Base-by-base conservation (phyloP, 2,113 vertebrate species). In the Festucalex cinctus region DNA sequence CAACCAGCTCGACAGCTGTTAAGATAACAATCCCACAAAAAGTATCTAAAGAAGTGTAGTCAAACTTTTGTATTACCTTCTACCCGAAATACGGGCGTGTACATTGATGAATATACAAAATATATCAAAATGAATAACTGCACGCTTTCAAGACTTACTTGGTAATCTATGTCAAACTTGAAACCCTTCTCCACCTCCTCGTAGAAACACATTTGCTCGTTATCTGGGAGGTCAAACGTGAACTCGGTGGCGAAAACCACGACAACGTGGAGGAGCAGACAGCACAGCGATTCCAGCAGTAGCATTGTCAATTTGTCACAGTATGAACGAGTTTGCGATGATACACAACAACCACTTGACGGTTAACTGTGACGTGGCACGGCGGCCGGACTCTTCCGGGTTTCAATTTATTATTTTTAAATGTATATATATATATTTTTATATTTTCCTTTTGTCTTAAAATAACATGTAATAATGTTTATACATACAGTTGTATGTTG, bases 181-280 rank as follows among this genome's bases (percentile, higher is more conserved):
- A 72, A 79, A 56, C 84, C 91, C 59, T 83, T 79, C 1, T 91
- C 81, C 2, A 93, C 54, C 0, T 93, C 91, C 66, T 93, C 90
- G 73, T 87, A 90, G 79, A 92, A 93, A 83, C 93, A 93, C n/a
- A 93, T 89, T 37, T 91, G 91, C 0, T 90, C 88, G 54, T 92
- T 91, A 70, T 93, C 92, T 0, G 89, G 79, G 12, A 93, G 84
- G 69, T 91, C 90, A 74, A 93, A 93, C 0, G 90, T 92, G 17
- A 93, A 64, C 68, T 92, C 91, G 1, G 89, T 89, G 39, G 75
- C 87, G 46, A 64, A 77, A 60, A 80, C 84, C 61, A 68, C 22
- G 35, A 48, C 66, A 59, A 75, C 59, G 35, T 70, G 71, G 6
- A 88, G 37, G 41, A 88, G 59, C 19, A 88, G 12, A 58, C 69